phyloP scores from a whole-genome alignment of 1,140 invertebrate species.

The Drosophila ohnishii region DNA sequence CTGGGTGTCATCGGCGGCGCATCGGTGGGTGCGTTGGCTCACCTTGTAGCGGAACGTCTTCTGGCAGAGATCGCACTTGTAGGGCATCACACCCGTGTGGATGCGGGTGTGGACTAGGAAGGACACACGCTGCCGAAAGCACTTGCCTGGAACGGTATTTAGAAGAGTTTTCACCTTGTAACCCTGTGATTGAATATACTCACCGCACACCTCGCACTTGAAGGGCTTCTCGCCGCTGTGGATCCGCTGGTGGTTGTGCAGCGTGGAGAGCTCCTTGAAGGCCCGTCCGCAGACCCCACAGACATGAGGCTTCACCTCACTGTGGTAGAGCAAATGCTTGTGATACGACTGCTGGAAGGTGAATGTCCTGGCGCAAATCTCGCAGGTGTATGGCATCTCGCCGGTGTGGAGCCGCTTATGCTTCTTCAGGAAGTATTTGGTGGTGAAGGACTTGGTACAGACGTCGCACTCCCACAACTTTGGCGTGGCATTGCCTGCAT shows the following conservation, averaged over 20 bases:
- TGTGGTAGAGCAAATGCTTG: constrained; percentile 93
- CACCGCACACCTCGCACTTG: constrained; percentile 94
- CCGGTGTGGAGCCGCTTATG: constrained; percentile 93
- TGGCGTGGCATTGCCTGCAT: constrained; percentile 33
- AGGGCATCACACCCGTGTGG: constrained; percentile 87
- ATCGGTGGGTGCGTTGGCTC: constrained; percentile 92
- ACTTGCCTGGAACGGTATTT: constrained; percentile 87
- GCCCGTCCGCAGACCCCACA: constrained; percentile 91
- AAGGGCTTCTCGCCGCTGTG: constrained; percentile 95
- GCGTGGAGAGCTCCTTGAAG: constrained; percentile 94
- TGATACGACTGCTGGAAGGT: constrained; percentile 96
- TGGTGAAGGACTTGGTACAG: constrained; percentile 93
- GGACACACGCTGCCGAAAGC: constrained; percentile 92
- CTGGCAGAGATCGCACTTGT: constrained; percentile 91
- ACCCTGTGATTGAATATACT: constrained; percentile 47
- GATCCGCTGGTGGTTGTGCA: constrained; percentile 94
- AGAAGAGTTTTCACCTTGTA: not conserved
- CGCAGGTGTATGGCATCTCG: constrained; percentile 93
- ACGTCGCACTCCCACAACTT: constrained; percentile 93
- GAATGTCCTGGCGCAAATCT: constrained; percentile 93
- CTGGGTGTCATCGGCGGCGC: constrained; percentile 73
- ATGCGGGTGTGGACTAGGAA: constrained; percentile 93
- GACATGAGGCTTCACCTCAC: constrained; percentile 92
- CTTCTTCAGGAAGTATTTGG: constrained; percentile 95
- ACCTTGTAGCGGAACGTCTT: constrained; percentile 94